Evolutionary conservation across 2,113 vertebrate species (phyloP).

Genomic region (Paedocypris sp.): DNA sequence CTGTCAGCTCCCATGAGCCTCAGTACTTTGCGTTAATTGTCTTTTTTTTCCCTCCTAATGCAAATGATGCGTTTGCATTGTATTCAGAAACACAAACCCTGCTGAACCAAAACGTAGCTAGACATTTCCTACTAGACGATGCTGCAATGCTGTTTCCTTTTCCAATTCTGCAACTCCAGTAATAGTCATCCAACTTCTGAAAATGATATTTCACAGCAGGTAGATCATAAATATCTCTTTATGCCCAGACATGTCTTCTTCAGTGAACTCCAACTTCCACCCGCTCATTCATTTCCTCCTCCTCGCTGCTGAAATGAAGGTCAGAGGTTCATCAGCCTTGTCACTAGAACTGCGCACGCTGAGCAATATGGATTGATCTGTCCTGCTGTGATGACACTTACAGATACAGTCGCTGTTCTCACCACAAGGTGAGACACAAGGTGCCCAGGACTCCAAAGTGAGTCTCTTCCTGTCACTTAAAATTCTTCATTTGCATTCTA

Average conservation of each 20-base stretch:
- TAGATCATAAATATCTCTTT: background rate
- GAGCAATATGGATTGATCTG: slow-evolving; percentile 25
- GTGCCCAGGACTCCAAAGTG: slow-evolving; percentile 11
- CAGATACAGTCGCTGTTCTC: background rate
- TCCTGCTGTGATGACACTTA: slow-evolving; percentile 14
- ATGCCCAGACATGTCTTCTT: background rate
- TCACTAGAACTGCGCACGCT: slow-evolving; percentile 9
- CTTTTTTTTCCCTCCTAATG: too few species aligned
- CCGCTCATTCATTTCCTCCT: background rate
- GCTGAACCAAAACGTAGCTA: too few species aligned
- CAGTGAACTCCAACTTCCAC: background rate
- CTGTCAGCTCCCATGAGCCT: slow-evolving; percentile 6
- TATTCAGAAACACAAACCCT: background rate
- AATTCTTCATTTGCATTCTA: slow-evolving; percentile 28
- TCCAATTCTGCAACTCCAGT: background rate
- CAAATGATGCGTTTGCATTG: background rate
- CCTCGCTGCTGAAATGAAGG: slow-evolving; percentile 11
- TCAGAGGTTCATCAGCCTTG: slow-evolving; percentile 4
- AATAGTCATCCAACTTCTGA: background rate
- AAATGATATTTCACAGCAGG: background rate
- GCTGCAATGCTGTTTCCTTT: too few species aligned
- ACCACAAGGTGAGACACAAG: slow-evolving; percentile 25
- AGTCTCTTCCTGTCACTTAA: background rate
- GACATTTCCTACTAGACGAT: too few species aligned
- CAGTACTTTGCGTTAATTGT: too few species aligned